Evolutionary conservation across 2,797 vertebrate genomes (phyloP).

Genomic region (Periparus ater): DNA sequence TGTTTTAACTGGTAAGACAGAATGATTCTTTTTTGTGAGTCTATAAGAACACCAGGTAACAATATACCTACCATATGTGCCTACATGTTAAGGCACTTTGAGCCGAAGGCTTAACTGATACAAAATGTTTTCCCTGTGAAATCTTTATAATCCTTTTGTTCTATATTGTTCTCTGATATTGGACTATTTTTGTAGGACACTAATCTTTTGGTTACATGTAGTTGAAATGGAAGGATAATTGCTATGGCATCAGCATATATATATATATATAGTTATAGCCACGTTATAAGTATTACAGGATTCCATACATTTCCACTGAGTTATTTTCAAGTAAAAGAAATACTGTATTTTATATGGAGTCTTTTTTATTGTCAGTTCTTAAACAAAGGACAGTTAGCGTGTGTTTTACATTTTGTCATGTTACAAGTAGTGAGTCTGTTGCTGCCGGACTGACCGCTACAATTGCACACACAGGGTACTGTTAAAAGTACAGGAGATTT

Average conservation of each 20-base stretch:
- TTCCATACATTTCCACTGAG: conserved; percentile 47
- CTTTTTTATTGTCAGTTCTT: conserved; percentile 50
- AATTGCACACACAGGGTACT: conserved; percentile 36
- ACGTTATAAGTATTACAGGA: neutral
- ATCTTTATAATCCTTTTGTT: conserved; percentile 46
- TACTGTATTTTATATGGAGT: conserved; percentile 46
- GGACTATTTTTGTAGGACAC: conserved; percentile 64
- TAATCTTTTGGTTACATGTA: conserved; percentile 62
- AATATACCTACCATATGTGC: conserved; percentile 67
- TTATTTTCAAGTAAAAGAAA: conserved; percentile 61
- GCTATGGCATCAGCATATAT: conserved; percentile 13
- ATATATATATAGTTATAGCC: conserved; percentile 20
- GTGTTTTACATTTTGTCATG: conserved; percentile 19
- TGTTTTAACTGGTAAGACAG: conserved; percentile 14
- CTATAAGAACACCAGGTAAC: conserved; percentile 20
- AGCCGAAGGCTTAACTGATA: conserved; percentile 25
- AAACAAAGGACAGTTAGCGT: neutral
- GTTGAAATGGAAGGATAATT: conserved; percentile 60
- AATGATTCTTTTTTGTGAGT: conserved; percentile 39
- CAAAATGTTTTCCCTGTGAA: conserved; percentile 45
- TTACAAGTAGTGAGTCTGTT: conserved; percentile 7
- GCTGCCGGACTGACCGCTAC: conserved; percentile 16
- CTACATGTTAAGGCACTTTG: conserved; percentile 66
- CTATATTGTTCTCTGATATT: conserved; percentile 53
- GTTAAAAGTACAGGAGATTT: conserved; percentile 1